These are phyloP conservation scores for Hydra vulgaris DNA, from an alignment of 30 jellyfish, hydroid and myxozoan genomes.

Conservation along the genomic window DNA sequence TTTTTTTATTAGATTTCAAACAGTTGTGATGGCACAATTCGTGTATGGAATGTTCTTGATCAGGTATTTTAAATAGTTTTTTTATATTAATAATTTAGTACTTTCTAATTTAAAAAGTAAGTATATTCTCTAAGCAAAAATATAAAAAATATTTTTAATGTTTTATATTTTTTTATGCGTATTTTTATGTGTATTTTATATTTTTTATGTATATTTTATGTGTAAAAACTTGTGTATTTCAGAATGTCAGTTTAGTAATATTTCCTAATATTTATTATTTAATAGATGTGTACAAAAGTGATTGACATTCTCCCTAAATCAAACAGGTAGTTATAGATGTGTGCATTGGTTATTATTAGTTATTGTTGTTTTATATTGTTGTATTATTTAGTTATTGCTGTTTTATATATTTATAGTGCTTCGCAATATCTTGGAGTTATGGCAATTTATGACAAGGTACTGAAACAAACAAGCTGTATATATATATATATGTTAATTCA, in stretches of 20 bases:
- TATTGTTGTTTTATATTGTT: background rate
- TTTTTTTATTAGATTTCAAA: constrained; percentile 49
- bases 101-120: too few species aligned
- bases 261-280: background rate
- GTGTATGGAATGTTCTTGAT: constrained; percentile 47
- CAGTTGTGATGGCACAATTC: constrained; percentile 74
- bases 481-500: background rate
- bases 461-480: background rate
- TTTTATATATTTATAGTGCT: background rate
- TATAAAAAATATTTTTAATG: too few species aligned
- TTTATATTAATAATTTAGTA: background rate
- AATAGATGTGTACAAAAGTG: constrained; percentile 37
- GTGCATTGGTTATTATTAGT: background rate
- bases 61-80: constrained; percentile 38
- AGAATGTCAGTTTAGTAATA: too few species aligned
- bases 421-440: background rate
- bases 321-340: constrained; percentile 37
- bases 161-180: background rate
- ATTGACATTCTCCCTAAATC: constrained; percentile 47
- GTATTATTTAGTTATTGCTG: background rate
- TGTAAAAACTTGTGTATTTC: too few species aligned
- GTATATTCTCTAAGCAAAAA: too few species aligned
- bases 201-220: background rate
- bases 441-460: background rate
- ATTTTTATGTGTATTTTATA: background rate